Conservation (phyloP, 2,888 invertebrate species). For the Elmis aenea region DNA sequence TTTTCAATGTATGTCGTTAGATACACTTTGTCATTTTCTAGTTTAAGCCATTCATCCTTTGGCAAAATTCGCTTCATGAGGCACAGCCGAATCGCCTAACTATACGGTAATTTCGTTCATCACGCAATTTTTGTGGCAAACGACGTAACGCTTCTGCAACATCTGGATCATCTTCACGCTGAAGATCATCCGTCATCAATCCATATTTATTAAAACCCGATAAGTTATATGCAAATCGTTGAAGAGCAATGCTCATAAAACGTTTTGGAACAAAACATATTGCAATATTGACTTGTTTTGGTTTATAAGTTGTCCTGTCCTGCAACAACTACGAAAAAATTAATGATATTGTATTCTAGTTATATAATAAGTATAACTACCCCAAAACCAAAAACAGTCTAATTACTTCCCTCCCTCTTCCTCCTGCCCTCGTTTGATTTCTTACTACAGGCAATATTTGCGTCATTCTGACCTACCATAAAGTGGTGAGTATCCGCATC, state of each 20-base stretch:
- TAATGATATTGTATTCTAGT: too few species aligned
- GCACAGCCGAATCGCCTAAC: constrained; percentile 73
- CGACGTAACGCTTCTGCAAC: constrained; percentile 79
- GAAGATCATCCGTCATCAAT: constrained; percentile 75
- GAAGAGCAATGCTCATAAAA: constrained; percentile 47
- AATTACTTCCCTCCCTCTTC: too few species aligned
- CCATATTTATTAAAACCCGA: constrained; percentile 80
- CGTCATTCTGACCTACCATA: too few species aligned
- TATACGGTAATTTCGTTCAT: constrained; percentile 82
- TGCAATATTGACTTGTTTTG: constrained; percentile 38
- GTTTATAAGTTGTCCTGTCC: too few species aligned
- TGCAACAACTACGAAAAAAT: too few species aligned
- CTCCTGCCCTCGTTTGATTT: too few species aligned
- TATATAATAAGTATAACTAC: too few species aligned
- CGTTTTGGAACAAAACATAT: constrained; percentile 39
- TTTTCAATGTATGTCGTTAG: constrained; percentile 73
- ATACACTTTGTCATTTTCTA: constrained; percentile 79
- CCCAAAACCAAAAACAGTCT: too few species aligned
- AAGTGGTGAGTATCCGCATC: too few species aligned
- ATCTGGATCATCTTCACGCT: constrained; percentile 64
- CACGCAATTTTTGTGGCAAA: constrained; percentile 66
- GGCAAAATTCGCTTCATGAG: constrained; percentile 75
- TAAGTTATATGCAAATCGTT: constrained; percentile 71
- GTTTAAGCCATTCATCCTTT: constrained; percentile 89
- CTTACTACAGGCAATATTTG: too few species aligned